phyloP scores from a whole-genome alignment of 2,888 invertebrate genomes.

The Temnothorax rugatulus region DNA sequence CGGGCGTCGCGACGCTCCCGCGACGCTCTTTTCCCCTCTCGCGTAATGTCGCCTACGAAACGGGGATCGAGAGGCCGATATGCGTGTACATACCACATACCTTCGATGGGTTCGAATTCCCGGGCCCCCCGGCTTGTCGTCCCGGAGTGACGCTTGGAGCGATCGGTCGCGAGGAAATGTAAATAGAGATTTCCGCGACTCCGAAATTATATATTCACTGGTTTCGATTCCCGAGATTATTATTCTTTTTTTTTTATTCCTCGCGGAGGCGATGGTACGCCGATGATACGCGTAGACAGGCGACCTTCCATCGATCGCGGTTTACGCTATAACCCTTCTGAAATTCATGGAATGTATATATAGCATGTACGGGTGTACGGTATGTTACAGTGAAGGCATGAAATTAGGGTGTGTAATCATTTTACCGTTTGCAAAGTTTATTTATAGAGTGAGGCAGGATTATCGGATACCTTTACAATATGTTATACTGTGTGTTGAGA shows the following conservation, averaged over 20 bases:
- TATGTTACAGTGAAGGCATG: neutral
- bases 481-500: neutral
- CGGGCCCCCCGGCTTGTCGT: no score
- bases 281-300: constrained; percentile 26
- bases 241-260: neutral
- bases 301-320: constrained; percentile 48
- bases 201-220: neutral
- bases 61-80: neutral
- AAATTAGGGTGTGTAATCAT: neutral
- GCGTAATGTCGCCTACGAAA: neutral
- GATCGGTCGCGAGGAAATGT: neutral
- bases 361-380: neutral
- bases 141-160: no score
- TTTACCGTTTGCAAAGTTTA: no score
- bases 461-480: neutral
- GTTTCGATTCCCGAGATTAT: neutral
- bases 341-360: constrained; percentile 25
- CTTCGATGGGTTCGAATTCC: neutral
- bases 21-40: neutral
- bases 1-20: neutral
- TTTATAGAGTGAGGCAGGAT: neutral
- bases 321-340: constrained; percentile 42
- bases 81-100: neutral
- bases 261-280: neutral
- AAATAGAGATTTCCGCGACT: neutral